Evolutionary conservation across 1,140 invertebrate species (phyloP).

Genomic region (Caerostris darwini): DNA sequence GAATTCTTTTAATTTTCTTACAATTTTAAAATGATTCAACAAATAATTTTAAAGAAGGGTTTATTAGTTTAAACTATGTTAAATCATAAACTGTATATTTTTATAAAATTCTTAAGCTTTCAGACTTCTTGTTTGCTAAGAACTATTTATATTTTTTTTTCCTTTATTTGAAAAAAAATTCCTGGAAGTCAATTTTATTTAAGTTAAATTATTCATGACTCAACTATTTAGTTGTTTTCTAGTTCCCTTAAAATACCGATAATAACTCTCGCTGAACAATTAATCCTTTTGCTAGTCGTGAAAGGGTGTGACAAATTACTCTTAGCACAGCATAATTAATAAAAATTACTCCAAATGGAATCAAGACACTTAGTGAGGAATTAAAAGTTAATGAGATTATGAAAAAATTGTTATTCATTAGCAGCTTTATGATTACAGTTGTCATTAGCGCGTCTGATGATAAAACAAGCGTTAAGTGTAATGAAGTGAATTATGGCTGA

Average conservation of each 20-base stretch:
- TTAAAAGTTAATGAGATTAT: conserved; percentile 52
- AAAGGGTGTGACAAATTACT: conserved; percentile 42
- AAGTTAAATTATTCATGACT: not conserved
- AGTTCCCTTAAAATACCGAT: conserved; percentile 39
- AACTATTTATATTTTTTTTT: too few species aligned
- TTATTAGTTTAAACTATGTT: too few species aligned
- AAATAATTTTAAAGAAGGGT: too few species aligned
- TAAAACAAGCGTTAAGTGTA: conserved; percentile 50
- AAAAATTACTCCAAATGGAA: conserved; percentile 24
- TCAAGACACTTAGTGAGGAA: conserved; percentile 18
- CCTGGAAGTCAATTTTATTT: not conserved
- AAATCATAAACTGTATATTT: too few species aligned
- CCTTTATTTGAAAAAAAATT: too few species aligned
- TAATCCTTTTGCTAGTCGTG: conserved; percentile 18
- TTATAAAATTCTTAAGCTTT: too few species aligned
- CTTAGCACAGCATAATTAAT: conserved; percentile 26
- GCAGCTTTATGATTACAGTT: conserved; percentile 46
- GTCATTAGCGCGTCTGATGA: conserved; percentile 32
- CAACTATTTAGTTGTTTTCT: conserved; percentile 5
- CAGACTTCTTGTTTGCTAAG: too few species aligned
- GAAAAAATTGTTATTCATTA: conserved; percentile 53
- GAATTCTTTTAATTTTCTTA: too few species aligned
- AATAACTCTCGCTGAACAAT: not conserved
- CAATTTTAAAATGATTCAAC: too few species aligned
- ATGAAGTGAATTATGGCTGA: conserved; percentile 39